These are phyloP conservation scores for Drosophila quinaria DNA, from an alignment of 2,888 invertebrate genomes.

Conservation along the genomic window DNA sequence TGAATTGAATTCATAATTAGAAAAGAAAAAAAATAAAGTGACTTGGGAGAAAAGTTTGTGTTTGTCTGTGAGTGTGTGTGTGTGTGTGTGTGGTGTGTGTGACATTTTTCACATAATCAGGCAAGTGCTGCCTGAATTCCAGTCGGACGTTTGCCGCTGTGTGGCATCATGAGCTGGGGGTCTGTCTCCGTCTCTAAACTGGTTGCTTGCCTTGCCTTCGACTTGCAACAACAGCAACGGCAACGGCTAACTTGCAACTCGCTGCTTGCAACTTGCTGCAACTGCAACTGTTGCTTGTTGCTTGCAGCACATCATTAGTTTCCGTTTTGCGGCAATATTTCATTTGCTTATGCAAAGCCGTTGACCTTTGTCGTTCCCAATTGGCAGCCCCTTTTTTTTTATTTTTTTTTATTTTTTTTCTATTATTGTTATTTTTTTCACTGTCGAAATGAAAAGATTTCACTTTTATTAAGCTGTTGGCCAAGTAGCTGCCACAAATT, in stretches of 20 bases:
- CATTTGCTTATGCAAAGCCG: constrained; percentile 78
- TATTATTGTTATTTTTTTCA: neutral
- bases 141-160: constrained; percentile 62
- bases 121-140: constrained; percentile 77
- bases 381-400: constrained; percentile 4
- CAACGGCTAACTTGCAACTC: constrained; percentile 23
- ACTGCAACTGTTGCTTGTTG: constrained; percentile 7
- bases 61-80: constrained; percentile 15
- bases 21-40: constrained; percentile 33
- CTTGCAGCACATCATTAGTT: constrained; percentile 83
- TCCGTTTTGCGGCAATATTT: constrained; percentile 83
- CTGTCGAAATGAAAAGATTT: constrained; percentile 52
- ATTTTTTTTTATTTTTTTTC: neutral
- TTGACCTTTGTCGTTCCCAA: constrained; percentile 68
- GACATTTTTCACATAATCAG: constrained; percentile 83
- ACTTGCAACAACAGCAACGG: constrained; percentile 24
- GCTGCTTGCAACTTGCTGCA: constrained; percentile 37
- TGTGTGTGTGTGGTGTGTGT: constrained; percentile 55
- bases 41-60: constrained; percentile 40
- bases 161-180: constrained; percentile 62
- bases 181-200: constrained; percentile 44
- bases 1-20: constrained; percentile 82
- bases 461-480: constrained; percentile 64
- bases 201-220: constrained; percentile 42
- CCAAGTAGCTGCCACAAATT: constrained; percentile 55